phyloP scores from a whole-genome alignment of 2,797 vertebrate genomes.

The Paguma larvata region DNA sequence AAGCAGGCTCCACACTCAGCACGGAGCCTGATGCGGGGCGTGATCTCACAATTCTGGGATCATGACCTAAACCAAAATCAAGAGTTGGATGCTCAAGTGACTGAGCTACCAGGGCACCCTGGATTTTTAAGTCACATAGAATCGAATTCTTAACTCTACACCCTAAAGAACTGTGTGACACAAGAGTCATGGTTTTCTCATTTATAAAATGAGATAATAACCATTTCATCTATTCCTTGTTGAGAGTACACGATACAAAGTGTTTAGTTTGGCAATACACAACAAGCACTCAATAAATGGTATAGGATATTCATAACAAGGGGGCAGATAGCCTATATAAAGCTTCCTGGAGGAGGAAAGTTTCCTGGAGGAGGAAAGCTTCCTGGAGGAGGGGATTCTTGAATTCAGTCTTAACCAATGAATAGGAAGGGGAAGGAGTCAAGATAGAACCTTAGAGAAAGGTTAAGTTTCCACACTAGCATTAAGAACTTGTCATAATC shows the following conservation, averaged over 20 bases:
- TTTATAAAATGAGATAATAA: constrained; percentile 14
- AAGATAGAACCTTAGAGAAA: constrained; percentile 28
- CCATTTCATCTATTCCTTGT: not conserved
- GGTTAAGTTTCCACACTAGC: not conserved
- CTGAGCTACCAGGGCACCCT: too few species aligned
- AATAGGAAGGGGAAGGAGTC: not conserved
- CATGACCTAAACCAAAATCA: too few species aligned
- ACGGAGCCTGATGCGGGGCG: too few species aligned
- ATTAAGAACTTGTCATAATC: not conserved
- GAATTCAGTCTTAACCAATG: constrained; percentile 23
- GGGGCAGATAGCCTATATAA: not conserved
- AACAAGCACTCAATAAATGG: not conserved
- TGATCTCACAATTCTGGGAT: too few species aligned
- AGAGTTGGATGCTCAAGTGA: too few species aligned
- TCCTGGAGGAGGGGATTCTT: constrained; percentile 3
- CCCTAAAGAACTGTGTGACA: not conserved
- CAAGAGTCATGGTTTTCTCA: not conserved
- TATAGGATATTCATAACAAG: not conserved
- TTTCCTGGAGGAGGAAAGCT: too few species aligned
- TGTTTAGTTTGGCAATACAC: not conserved
- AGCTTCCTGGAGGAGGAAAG: not conserved
- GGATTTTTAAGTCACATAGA: constrained; percentile 35
- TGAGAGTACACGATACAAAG: not conserved
- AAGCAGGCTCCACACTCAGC: too few species aligned
- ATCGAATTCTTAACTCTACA: not conserved